phyloP scores from a whole-genome alignment of 2,113 vertebrate species.

The Girardinichthys multiradiatus region DNA sequence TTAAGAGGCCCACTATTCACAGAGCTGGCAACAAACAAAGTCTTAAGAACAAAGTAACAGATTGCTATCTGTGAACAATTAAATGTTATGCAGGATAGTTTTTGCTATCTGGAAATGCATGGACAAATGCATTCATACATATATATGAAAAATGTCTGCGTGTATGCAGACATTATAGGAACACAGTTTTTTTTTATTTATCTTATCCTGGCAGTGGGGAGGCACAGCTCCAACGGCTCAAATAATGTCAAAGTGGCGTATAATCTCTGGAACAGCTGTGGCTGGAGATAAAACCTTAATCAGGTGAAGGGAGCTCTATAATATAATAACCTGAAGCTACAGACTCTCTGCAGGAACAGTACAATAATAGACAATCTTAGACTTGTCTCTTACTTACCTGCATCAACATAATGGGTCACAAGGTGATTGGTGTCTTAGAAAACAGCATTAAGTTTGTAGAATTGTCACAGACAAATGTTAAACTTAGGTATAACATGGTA shows the following conservation, averaged over 20 bases:
- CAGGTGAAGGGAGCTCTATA: slow-evolving; percentile 57
- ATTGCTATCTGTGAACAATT: slow-evolving; percentile 15
- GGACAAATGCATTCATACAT: neutral
- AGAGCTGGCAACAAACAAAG: slow-evolving; percentile 47
- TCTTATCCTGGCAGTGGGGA: slow-evolving; percentile 45
- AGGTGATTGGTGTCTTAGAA: slow-evolving; percentile 50
- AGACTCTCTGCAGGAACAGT: slow-evolving; percentile 52
- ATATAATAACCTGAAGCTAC: slow-evolving; percentile 58
- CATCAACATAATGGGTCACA: slow-evolving; percentile 42
- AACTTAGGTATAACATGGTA: neutral
- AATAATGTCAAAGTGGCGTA: slow-evolving; percentile 59
- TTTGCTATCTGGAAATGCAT: slow-evolving; percentile 12
- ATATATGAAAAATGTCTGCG: neutral
- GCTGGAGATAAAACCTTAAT: slow-evolving; percentile 70
- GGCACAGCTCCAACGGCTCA: slow-evolving; percentile 49
- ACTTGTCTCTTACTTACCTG: slow-evolving; percentile 55
- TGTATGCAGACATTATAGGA: neutral
- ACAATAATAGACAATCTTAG: slow-evolving; percentile 62
- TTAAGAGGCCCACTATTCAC: slow-evolving; percentile 58
- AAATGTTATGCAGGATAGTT: neutral
- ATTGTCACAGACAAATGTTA: slow-evolving; percentile 14
- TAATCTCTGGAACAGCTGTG: slow-evolving; percentile 65
- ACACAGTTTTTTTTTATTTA: slow-evolving; percentile 1
- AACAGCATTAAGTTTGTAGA: slow-evolving; percentile 28
- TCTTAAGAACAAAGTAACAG: slow-evolving; percentile 41